Conservation (phyloP, 2,113 vertebrate species). For the Haemorhous mexicanus region DNA sequence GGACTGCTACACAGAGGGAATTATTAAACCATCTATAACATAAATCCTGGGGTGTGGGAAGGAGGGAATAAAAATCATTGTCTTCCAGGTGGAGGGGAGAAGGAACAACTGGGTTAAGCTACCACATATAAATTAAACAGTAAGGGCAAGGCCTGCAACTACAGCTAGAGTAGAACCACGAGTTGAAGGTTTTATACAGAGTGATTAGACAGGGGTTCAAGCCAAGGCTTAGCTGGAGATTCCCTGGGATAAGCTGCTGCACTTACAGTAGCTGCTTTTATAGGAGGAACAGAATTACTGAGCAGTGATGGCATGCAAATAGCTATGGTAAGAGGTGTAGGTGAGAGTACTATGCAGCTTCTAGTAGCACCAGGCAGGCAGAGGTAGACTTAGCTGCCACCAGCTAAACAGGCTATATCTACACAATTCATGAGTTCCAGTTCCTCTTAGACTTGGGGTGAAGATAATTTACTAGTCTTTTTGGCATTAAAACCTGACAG, state of each 20-base stretch:
- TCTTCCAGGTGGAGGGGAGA: neutral
- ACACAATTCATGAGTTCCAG: neutral
- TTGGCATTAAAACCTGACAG: neutral
- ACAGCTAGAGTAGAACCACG: neutral
- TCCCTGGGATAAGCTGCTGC: neutral
- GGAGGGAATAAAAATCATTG: neutral
- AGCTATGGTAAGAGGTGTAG: neutral
- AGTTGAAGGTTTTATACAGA: neutral
- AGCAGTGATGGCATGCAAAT: neutral
- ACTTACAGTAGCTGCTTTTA: neutral
- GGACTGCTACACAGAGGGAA: neutral
- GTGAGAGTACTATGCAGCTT: neutral
- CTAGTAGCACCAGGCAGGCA: neutral
- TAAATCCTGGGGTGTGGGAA: neutral
- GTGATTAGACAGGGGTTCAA: neutral
- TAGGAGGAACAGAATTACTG: neutral
- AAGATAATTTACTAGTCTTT: constrained; percentile 33
- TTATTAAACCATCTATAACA: neutral
- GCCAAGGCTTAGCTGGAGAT: neutral
- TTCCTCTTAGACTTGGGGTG: neutral
- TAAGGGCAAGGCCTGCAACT: neutral
- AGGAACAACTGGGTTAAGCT: neutral
- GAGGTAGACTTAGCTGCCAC: neutral
- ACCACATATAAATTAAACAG: neutral
- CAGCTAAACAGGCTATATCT: neutral